Conservation (phyloP, 2,797 vertebrate species). For the Pelochelys cantorii region DNA sequence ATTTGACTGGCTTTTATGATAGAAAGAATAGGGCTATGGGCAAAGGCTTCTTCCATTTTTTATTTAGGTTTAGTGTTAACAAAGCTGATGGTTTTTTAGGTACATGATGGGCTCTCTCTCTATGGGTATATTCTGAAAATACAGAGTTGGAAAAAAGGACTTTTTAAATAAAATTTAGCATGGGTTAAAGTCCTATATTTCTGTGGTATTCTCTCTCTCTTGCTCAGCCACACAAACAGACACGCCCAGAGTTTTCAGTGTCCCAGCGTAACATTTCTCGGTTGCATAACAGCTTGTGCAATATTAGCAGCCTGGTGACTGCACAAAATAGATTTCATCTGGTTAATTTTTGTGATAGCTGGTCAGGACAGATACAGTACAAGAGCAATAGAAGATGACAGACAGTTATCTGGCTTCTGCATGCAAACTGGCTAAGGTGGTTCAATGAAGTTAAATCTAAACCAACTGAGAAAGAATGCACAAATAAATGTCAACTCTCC, state of each 20-base stretch:
- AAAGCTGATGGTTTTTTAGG: not conserved
- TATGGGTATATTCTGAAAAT: not conserved
- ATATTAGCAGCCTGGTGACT: not conserved
- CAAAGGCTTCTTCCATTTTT: not conserved
- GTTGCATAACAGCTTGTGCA: not conserved
- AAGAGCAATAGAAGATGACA: not conserved
- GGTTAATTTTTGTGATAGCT: conserved; percentile 1
- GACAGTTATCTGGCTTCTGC: not conserved
- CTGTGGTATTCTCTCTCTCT: not conserved
- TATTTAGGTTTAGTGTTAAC: not conserved
- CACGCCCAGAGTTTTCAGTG: not conserved
- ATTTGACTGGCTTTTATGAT: not conserved
- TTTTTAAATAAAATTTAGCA: not conserved
- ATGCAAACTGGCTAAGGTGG: not conserved
- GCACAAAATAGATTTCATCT: not conserved
- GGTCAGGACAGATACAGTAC: not conserved
- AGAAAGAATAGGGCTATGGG: not conserved
- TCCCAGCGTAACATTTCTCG: not conserved
- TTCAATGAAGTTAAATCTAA: not conserved
- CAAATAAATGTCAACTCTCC: not conserved
- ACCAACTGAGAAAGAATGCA: not conserved
- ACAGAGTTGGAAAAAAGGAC: not conserved
- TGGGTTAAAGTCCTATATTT: not conserved
- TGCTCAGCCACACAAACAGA: not conserved
- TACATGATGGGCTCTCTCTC: not conserved